Conservation (phyloP, 2,113 vertebrate genomes). For the Vidua macroura region DNA sequence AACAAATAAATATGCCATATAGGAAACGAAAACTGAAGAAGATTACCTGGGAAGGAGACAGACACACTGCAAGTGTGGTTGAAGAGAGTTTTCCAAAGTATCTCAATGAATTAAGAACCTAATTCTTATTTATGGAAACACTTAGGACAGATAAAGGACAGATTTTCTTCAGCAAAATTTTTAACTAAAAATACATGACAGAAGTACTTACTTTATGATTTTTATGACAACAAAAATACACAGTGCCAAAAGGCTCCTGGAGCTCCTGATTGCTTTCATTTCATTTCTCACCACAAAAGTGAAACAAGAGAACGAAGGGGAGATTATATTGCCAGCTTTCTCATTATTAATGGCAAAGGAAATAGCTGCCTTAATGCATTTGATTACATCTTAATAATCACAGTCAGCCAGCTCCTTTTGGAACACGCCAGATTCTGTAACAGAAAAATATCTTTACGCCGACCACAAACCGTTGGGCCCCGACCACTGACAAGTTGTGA, state of each 20-base stretch:
- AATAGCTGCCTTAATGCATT: slow-evolving; percentile 32
- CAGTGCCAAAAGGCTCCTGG: neutral
- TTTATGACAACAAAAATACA: slow-evolving; percentile 19
- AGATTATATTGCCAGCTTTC: neutral
- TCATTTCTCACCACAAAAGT: neutral
- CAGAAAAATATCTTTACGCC: neutral
- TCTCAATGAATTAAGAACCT: neutral
- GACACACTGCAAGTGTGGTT: neutral
- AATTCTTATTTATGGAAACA: neutral
- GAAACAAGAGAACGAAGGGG: neutral
- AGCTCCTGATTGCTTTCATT: slow-evolving; percentile 5
- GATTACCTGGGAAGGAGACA: neutral
- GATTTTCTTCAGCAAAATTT: neutral
- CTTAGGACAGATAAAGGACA: neutral
- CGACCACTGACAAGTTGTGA: slow-evolving; percentile 47
- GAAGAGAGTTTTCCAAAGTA: neutral
- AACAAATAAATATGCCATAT: neutral
- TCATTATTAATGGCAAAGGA: neutral
- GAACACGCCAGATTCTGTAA: neutral
- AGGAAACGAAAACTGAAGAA: neutral
- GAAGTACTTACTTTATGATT: neutral
- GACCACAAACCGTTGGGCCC: neutral
- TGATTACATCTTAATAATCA: slow-evolving; percentile 31
- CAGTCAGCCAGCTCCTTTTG: neutral
- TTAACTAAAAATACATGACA: neutral